A percentile compares a stretch with the other conserved stretches of the same genome.
These are phyloP conservation scores for Aptenodytes forsteri DNA, from an alignment of 2,113 vertebrate species.

Conservation along the genomic window DNA sequence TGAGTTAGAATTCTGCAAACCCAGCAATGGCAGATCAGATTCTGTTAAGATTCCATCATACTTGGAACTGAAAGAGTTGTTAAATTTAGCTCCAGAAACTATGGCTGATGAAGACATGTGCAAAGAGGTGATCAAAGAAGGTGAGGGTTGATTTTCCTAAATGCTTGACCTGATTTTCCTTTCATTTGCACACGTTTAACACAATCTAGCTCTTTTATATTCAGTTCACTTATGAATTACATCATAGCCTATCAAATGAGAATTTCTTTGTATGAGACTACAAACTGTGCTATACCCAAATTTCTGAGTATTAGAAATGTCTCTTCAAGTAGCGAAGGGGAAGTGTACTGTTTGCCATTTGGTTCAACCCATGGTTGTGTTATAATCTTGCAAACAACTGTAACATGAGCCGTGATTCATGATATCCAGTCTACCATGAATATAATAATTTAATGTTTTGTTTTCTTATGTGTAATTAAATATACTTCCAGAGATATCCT, in stretches of 20 bases:
- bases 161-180: background rate
- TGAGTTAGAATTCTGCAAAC: slow-evolving; percentile 16
- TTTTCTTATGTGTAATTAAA: background rate
- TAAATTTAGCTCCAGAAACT: slow-evolving; percentile 58
- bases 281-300: background rate
- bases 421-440: background rate
- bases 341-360: background rate
- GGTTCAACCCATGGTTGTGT: background rate
- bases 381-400: background rate
- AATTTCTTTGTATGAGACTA: background rate
- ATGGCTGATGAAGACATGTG: background rate
- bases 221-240: background rate
- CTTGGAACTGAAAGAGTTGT: slow-evolving; percentile 42
- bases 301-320: background rate
- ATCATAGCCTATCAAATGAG: background rate
- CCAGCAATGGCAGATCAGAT: background rate
- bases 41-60: slow-evolving; percentile 1
- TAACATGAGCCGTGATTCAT: background rate
- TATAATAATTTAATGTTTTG: background rate
- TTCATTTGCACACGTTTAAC: background rate
- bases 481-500: background rate
- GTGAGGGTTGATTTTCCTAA: slow-evolving; percentile 47
- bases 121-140: slow-evolving; percentile 35
- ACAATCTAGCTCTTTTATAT: background rate
- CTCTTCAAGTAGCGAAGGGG: background rate